Base-by-base conservation (phyloP, 2,888 invertebrate species). In the Bombylius discolor region DNA sequence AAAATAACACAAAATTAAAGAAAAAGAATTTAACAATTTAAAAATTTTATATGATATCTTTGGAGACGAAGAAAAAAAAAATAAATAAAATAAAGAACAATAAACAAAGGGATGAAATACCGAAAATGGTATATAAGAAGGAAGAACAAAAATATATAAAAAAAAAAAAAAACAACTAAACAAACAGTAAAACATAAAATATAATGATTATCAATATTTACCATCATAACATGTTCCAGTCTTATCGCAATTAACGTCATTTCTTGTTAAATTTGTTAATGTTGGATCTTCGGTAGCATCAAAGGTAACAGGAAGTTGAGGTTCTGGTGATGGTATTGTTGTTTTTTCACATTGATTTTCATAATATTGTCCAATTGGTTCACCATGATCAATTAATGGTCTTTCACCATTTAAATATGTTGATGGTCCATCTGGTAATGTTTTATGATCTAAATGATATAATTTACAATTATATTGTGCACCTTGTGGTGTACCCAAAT, bases 221-320 rank as follows among this genome's bases (percentile, higher is more conserved):
- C 93, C 93, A 75, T 95, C 91, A 69, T 94, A 94, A 70, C 94
- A 95, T 62, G 93, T 93, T 70, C 94, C 94, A 55, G 91, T 92
- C 69, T 91, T 90, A 75, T 94, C 94, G 71, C 94, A 95, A 75
- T 93, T 92, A 52, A 87, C 85, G 68, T 88, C 87, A 65, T 81
- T 83, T 64, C 85, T 80, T 5, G 87, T 87, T 64, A 87, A 73
- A 68, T 88, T 89, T 72, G 81, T 88, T 62, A 86, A 67, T 59
- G 74, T 80, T 6, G 84, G 79, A 69, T 89, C 89, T 72, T 87
- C 86, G 52, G 86, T 84, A 53, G 86, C 82, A 61, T 88, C 88
- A 68, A 89, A 81, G 13, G 85, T 84, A 7, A 89, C 80, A 0
- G 89, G 88, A 59, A 88, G 74, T 47, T 81, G 83, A 58, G 80